Base-by-base conservation (phyloP, 2,797 vertebrate species). In the Sibirionetta formosa region DNA sequence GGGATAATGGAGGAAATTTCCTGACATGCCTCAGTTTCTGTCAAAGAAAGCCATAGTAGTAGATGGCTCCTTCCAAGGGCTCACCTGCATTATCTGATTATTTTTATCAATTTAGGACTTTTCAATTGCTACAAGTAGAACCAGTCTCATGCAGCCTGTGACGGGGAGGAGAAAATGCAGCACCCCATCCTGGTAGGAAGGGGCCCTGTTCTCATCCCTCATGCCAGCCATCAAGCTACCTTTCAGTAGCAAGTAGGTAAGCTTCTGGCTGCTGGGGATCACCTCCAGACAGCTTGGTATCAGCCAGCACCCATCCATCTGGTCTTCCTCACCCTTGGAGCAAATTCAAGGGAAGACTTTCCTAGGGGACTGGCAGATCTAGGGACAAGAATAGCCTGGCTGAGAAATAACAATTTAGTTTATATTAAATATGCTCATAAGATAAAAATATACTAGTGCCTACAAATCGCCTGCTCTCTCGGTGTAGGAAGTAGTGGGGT, bases 361-460 rank as follows among this genome's bases (percentile, higher is more conserved):
- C 69, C 81, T 82, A 77, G 5, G 61, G 86, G 83, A 88, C 90
- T 94, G 81, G 64, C 79, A 96, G 88, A 80, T 82, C 84, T 87
- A 94, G 82, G 88, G 76, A 44, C 48, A 79, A 60, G 73, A 85
- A 90, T 79, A 95, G 82, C 64, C 75, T 95, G 76, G 88, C 65
- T 95, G 86, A 94, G 92, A 94, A 97, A 93, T 81, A 27, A 94
- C 81, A 29, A 80, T 88, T 92, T 95, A 97, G 72, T 95, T 95
- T 96, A 84, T 97, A 92, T 94, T 91, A 90, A 95, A 83, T 96
- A 93, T 95, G 94, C 91, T 97, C 90, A 72, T 96, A 95, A 96
- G 95, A 95, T 94, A 91, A 94, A 98, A 98, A 97, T 98, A 97
- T 97, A 97, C 97, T 98, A 98, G 98, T 98, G 98, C 98, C 98